phyloP scores from a whole-genome alignment of 2,888 invertebrate species.

The Epsilonema sp. region DNA sequence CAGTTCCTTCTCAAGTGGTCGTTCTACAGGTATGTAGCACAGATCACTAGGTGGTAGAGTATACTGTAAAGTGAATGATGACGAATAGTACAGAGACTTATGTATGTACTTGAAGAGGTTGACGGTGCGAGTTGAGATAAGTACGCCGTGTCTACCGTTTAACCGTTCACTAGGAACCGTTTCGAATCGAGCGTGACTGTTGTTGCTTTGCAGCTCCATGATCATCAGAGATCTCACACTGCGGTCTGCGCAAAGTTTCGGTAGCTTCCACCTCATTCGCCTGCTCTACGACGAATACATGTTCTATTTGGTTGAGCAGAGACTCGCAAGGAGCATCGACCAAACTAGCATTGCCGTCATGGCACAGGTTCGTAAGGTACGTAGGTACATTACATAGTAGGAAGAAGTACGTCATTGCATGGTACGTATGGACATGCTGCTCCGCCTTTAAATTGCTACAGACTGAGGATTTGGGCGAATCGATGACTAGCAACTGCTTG shows the following conservation, averaged over 20 bases:
- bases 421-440: too few species aligned
- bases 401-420: too few species aligned
- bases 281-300: constrained; percentile 96
- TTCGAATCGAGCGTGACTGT: neutral
- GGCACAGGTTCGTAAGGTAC: constrained; percentile 37
- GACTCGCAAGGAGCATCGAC: constrained; percentile 69
- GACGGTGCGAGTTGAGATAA: too few species aligned
- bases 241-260: constrained; percentile 88
- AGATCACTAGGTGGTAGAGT: constrained; percentile 3
- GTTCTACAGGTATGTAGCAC: constrained; percentile 56
- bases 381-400: too few species aligned
- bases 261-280: constrained; percentile 91
- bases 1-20: constrained; percentile 96
- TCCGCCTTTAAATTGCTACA: too few species aligned
- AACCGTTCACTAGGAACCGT: neutral
- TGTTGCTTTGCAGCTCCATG: constrained; percentile 51
- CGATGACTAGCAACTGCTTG: too few species aligned
- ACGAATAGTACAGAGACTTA: neutral
- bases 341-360: constrained; percentile 88
- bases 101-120: too few species aligned
- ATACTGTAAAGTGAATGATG: constrained; percentile 3
- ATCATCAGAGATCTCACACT: constrained; percentile 90
- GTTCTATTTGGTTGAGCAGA: constrained; percentile 91
- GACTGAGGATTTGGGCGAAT: too few species aligned
- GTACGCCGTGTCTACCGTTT: too few species aligned